Evolutionary conservation across 2,888 invertebrate genomes (phyloP), one percentile per base, ranked within the genome.

Genomic region (Ormyrus rosae): DNA sequence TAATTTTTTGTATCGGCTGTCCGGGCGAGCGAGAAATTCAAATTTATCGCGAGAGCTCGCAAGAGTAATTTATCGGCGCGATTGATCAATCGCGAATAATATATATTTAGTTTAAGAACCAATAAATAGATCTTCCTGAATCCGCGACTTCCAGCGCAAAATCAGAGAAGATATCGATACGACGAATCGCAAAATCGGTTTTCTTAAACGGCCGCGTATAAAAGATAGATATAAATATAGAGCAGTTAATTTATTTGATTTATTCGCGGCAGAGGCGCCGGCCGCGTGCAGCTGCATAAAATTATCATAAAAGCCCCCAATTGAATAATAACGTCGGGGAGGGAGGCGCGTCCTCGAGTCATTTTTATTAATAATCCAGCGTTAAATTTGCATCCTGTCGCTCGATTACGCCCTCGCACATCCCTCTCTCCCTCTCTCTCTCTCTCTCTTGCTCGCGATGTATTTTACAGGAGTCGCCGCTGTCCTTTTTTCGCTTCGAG

Each of bases 301-400:
- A 81, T 73, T 63, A 77, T 61, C 63, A 73, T 81, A 69, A 77
- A 63, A 68, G 45, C 72, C 48, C 50, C 61, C 68, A 73, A 73
- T 69, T 63, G 69, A 72, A 76, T 72, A 72, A 63, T 72, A 72
- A 72, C 10, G 58, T 46, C 8, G 8, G 9, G 34, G 50, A 34
- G 4, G 34, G 45, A 50, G 11, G 53, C 67, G 34, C 53, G 34
- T 61, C 9, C 50, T n/a, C 51, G 51, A 13, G 55, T 58, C 64
- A 72, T 73, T 78, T 78, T 72, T 75, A 80, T 80, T 71, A 80
- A 75, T 80, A 80, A 75, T 60, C 80, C 34, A 7, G n/a, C 51
- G 6, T 64, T 56, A 67, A 71, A 76, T 80, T 76, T 76, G 65
- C 70, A 75, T 80, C 50, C 46, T 60, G 56, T 48, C 55, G 55